Evolutionary conservation across 1,140 invertebrate genomes (phyloP).

Genomic region (Trissolcus basalis): DNA sequence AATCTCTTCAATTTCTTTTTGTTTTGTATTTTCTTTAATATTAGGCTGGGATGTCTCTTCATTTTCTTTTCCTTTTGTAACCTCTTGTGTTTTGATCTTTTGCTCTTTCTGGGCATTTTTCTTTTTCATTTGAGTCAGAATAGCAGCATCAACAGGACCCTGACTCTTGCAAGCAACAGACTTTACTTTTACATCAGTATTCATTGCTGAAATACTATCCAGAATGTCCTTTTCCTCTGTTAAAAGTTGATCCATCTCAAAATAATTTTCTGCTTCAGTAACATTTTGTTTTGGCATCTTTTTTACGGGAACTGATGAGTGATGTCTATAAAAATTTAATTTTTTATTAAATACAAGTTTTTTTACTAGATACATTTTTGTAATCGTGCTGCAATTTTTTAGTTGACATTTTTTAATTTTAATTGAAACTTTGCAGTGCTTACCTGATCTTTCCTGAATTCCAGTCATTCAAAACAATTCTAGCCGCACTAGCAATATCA

Average conservation of each 20-base stretch:
- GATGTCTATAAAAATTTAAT: no score
- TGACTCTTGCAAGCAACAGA: slow-evolving; percentile 74
- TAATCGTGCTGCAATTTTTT: no score
- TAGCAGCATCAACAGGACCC: slow-evolving; percentile 69
- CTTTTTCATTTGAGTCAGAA: slow-evolving; percentile 76
- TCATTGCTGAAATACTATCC: no score
- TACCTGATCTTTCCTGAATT: slow-evolving; percentile 80
- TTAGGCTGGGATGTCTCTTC: background rate
- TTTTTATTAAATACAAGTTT: no score
- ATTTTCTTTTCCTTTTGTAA: background rate
- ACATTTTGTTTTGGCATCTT: no score
- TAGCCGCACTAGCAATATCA: slow-evolving; percentile 88
- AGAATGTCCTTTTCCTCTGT: no score
- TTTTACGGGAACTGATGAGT: no score
- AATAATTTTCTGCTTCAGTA: no score
- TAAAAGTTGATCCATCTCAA: no score
- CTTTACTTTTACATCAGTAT: slow-evolving; percentile 61
- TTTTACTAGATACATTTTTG: background rate
- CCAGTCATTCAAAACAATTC: slow-evolving; percentile 94
- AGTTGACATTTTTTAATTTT: no score
- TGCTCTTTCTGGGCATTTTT: slow-evolving; percentile 70
- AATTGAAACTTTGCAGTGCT: no score
- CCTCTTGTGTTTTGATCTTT: slow-evolving; percentile 41
- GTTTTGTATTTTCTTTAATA: slow-evolving; percentile 67
- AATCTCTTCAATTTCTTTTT: slow-evolving; percentile 66